Evolutionary conservation across 1,140 invertebrate genomes (phyloP), one percentile per base, ranked within the genome.

Genomic region (Drosophila funebris): DNA sequence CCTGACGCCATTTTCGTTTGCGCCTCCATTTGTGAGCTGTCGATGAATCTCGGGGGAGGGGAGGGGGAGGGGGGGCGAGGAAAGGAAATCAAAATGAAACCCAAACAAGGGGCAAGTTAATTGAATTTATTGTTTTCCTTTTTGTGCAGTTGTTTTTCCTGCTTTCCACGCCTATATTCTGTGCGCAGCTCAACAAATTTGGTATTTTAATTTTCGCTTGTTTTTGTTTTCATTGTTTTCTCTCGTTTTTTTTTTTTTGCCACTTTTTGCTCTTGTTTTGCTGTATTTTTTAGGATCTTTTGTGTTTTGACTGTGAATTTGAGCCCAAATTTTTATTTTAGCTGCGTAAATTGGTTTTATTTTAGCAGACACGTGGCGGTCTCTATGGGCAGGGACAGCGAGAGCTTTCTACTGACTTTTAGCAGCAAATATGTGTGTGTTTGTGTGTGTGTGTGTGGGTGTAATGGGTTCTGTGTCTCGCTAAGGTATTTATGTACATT

Each of bases 61-160:
- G n/a, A 11, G 3, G 37, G 4, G 33, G 8, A 13, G 4, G 1
- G 24, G 6, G 8, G 11, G 14, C 39, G 29, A 27, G 6, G 27
- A 24, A 50, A 5, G 14, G 46, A 64, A 64, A 72, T 72, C 68
- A 66, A 68, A 73, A 54, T 73, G 33, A 73, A 68, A 61, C 64
- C 56, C 54, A 73, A 68, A 73, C 54, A 68, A 61, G 64, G 56
- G 48, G 41, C 22, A 60, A 61, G 70, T 68, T 73, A 73, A 73
- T 73, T 73, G 64, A 73, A 73, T 73, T 73, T 73, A 73, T 73
- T 73, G 64, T 73, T 73, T 31, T 69, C 22, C 36, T 58, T 52
- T 50, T n/a, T n/a, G n/a, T 36, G 20, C 29, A 27, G 29, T 39
- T 56, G 33, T 57, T 66, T 4, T 52, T 61, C 11, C 8, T 16